phyloP scores from a whole-genome alignment of 2,113 vertebrate species.

The Garra rufa region DNA sequence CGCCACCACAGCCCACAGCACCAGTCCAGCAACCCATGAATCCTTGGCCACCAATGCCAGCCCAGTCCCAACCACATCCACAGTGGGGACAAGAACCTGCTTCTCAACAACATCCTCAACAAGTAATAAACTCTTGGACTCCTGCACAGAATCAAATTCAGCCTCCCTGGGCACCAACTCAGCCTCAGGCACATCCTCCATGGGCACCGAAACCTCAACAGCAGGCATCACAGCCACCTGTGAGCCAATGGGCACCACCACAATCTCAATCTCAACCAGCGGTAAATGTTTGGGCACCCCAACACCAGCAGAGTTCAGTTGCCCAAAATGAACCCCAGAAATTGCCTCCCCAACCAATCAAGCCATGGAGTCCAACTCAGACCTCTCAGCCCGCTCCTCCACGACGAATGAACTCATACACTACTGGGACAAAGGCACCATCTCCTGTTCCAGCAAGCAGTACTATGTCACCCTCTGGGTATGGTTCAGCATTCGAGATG shows the following conservation, averaged over 20 bases:
- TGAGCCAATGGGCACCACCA: slow-evolving; percentile 67
- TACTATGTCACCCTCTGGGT: slow-evolving; percentile 66
- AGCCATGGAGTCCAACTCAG: slow-evolving; percentile 76
- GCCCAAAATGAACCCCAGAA: slow-evolving; percentile 60
- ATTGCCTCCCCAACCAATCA: slow-evolving; percentile 71
- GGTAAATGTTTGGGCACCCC: slow-evolving; percentile 63
- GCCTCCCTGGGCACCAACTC: slow-evolving; percentile 66
- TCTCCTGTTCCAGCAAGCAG: slow-evolving; percentile 76
- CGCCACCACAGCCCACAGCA: slow-evolving; percentile 38
- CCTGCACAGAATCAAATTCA: slow-evolving; percentile 69
- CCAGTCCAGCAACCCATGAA: slow-evolving; percentile 44
- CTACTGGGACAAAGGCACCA: slow-evolving; percentile 71
- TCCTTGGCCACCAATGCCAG: slow-evolving; percentile 41
- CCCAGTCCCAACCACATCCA: slow-evolving; percentile 45
- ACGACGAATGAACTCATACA: slow-evolving; percentile 76
- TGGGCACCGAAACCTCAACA: slow-evolving; percentile 69
- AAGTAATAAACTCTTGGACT: slow-evolving; percentile 65
- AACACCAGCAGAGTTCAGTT: slow-evolving; percentile 63
- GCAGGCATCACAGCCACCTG: slow-evolving; percentile 58
- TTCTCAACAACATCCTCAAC: slow-evolving; percentile 48
- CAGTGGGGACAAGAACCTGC: slow-evolving; percentile 39
- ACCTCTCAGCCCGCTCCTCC: slow-evolving; percentile 74
- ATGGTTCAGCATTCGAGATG: slow-evolving; percentile 84
- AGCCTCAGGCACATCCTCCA: slow-evolving; percentile 64
- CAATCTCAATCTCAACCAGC: slow-evolving; percentile 64